Evolutionary conservation across 2,797 vertebrate genomes (phyloP).

Genomic region (Periophthalmus magnuspinnatus): DNA sequence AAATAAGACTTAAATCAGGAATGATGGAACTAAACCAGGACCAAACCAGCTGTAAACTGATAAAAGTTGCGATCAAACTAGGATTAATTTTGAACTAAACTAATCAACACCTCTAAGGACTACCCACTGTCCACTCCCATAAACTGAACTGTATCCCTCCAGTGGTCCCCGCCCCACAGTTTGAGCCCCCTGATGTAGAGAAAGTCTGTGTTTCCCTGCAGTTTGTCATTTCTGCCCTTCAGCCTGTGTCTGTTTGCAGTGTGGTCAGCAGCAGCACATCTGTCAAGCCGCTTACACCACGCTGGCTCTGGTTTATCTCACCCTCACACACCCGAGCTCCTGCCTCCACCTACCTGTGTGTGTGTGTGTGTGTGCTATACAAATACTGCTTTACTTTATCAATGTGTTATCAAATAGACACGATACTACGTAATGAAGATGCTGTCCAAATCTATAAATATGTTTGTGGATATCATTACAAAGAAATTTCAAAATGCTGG

Average conservation of each 20-base stretch:
- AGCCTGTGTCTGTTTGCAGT: conserved; percentile 29
- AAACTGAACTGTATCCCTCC: background rate
- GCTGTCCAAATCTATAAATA: background rate
- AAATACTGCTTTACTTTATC: background rate
- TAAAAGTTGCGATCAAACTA: background rate
- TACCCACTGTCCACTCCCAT: background rate
- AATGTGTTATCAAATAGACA: conserved; percentile 1
- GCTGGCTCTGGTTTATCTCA: conserved; percentile 66
- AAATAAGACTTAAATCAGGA: background rate
- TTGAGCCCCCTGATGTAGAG: conserved; percentile 8
- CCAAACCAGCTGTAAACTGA: background rate
- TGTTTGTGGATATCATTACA: too few species aligned
- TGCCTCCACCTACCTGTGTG: conserved; percentile 20
- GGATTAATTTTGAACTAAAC: background rate
- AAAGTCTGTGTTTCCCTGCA: conserved; percentile 12
- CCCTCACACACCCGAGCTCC: conserved; percentile 51
- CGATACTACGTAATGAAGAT: background rate
- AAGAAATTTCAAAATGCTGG: too few species aligned
- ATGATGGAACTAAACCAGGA: background rate
- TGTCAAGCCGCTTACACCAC: conserved; percentile 50
- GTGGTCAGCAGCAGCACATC: conserved; percentile 41
- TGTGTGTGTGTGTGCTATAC: background rate
- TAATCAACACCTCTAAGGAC: background rate
- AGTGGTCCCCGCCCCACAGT: background rate
- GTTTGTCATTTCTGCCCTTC: conserved; percentile 21